Evolutionary conservation across 2,888 invertebrate genomes (phyloP), one percentile per base, ranked within the genome.

Genomic region (Drosophila kambysellisi): DNA sequence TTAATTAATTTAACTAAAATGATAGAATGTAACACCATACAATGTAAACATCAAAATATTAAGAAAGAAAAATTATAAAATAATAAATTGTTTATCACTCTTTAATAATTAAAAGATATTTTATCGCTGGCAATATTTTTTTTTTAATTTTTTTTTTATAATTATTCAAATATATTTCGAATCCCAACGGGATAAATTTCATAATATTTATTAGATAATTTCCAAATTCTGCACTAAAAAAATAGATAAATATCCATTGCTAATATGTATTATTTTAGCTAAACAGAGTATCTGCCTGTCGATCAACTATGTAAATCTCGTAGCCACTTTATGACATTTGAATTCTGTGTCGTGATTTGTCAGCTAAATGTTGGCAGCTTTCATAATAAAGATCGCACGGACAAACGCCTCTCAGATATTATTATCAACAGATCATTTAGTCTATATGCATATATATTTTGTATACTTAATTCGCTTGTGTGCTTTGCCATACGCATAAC

Each of bases 401-500:
- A 51, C 25, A 56, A 46, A 33, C 43, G 17, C 51, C 25, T 32
- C 52, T 12, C 30, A 59, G 60, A 71, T 54, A 75, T 65, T 71
- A 71, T 67, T 61, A 68, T 62, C 75, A 70, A 39, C 62, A 58
- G 58, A 79, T 52, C 65, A 79, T 69, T 81, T 50, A 64, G 56
- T n/a, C 53, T 15, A 29, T 69, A 41, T 57, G 29, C 52, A 64
- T 58, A 57, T 58, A 57, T 48, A n/a, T 33, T 53, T 32, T 51
- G 48, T 39, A 54, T 52, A 70, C 61, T 41, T 61, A 25, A 50
- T 12, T 17, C 15, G 17, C 20, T 20, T 32, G n/a, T 2, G n/a
- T 32, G 29, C 33, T 46, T 48, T 65, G 65, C 62, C 77, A 69
- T 63, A 54, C 76, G 73, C 70, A 58, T 33, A 79, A 77, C 70